Evolutionary conservation across 1,140 invertebrate species (phyloP), one percentile per base, ranked within the genome.

Genomic region (Lepidurus packardi): DNA sequence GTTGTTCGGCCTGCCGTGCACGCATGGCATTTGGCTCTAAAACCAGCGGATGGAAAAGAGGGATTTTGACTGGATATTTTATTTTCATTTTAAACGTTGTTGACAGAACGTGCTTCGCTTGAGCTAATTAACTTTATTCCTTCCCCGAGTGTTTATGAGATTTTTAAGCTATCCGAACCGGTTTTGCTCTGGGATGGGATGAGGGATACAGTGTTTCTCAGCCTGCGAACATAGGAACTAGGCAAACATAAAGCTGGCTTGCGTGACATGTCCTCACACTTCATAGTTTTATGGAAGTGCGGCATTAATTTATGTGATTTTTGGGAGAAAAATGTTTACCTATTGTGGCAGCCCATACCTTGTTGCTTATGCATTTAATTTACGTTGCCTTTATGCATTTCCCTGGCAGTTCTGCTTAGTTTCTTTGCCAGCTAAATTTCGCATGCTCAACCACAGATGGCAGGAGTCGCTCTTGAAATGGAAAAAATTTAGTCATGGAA

Each of bases 91-190:
- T 65, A 21, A 65, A 65, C 7, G 21, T 65, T 65, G 53, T 65
- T 65, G 53, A 65, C 53, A 65, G 53, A 65, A 65, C 53, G 53
- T 65, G 53, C 53, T 65, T 65, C n/a, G 16, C 21, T 65, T n/a
- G 53, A 21, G 53, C 53, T 65, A 65, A 65, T 65, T 65, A 65
- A 65, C 16, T 65, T 21, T 13, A 65, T 65, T 21, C 53, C 21
- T 16, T 65, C 53, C 53, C 6, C 53, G 34, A 16, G 53, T 65
- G 53, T 65, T 65, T 65, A 16, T 65, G 53, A 21, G 53, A 65
- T 65, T 21, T 65, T 65, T n/a, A 65, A 65, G 53, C 13, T 65
- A 21, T 16, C 53, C 53, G 16, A 65, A 65, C 53, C 53, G 53
- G 53, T 65, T 65, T 65, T 21, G 53, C 21, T 13, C 53, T 21